phyloP scores from a whole-genome alignment of 1,140 invertebrate species.

The Drosophila serrata region DNA sequence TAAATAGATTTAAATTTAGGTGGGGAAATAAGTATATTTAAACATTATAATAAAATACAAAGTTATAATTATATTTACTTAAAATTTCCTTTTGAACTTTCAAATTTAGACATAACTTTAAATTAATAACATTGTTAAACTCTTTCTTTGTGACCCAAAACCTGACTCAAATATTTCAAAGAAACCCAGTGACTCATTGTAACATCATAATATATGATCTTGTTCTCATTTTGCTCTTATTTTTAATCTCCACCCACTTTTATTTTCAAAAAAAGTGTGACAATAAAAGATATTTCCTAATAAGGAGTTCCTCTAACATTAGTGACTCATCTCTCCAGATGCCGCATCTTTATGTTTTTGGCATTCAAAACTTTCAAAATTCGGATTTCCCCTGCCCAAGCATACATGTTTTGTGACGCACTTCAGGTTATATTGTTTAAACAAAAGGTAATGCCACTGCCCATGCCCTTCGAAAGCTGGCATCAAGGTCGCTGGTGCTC shows the following conservation, averaged over 20 bases:
- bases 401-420: slow-evolving; percentile 23
- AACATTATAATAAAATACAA: not conserved
- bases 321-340: slow-evolving; percentile 5
- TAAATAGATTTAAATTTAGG: not conserved
- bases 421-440: slow-evolving; percentile 16
- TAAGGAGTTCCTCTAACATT: slow-evolving; percentile 1
- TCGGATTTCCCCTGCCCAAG: not conserved
- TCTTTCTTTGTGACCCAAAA: not conserved
- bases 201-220: not conserved
- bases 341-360: not conserved
- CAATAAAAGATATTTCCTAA: slow-evolving; percentile 8
- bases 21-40: too few species aligned
- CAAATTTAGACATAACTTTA: not conserved
- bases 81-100: not conserved
- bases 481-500: slow-evolving; percentile 29
- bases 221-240: not conserved
- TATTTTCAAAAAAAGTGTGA: slow-evolving; percentile 1
- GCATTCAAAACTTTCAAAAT: slow-evolving; percentile 1
- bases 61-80: not conserved
- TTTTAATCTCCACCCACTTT: slow-evolving; percentile 10
- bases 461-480: slow-evolving; percentile 26
- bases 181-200: slow-evolving; percentile 9
- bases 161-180: not conserved
- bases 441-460: slow-evolving; percentile 8
- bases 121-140: not conserved